phyloP scores from a whole-genome alignment of 2,113 vertebrate genomes.

The Odobenus rosmarus region DNA sequence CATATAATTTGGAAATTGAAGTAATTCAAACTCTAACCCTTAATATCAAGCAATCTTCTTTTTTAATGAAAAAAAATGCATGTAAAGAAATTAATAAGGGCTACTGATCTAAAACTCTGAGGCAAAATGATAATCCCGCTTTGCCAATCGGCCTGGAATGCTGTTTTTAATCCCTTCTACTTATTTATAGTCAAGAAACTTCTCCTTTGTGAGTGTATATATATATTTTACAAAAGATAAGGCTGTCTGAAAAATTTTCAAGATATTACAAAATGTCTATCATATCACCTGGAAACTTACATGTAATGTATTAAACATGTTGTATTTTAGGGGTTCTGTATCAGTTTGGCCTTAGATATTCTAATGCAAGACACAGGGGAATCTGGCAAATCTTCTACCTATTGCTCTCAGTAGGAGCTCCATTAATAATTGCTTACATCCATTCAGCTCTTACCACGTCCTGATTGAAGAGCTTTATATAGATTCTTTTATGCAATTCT shows the following conservation, averaged over 20 bases:
- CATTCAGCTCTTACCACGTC: background rate
- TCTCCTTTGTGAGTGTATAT: background rate
- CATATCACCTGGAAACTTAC: background rate
- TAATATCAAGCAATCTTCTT: constrained; percentile 71
- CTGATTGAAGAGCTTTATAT: background rate
- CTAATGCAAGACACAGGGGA: background rate
- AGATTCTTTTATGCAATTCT: background rate
- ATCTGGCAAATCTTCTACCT: background rate
- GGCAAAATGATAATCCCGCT: background rate
- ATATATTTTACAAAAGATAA: background rate
- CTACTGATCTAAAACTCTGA: constrained; percentile 63
- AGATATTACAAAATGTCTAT: background rate
- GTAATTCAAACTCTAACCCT: constrained; percentile 76
- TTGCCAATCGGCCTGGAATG: background rate
- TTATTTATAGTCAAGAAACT: constrained; percentile 30
- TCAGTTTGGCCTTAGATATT: background rate
- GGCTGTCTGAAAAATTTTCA: background rate
- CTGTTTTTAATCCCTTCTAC: background rate
- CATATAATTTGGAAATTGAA: constrained; percentile 78
- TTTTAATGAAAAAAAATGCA: constrained; percentile 39
- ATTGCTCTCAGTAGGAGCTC: background rate
- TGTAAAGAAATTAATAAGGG: constrained; percentile 40
- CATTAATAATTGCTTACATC: background rate
- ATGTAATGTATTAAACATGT: background rate
- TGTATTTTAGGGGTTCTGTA: background rate